A percentile compares a stretch with the other conserved stretches of the same genome.
Evolutionary conservation across 2,797 vertebrate genomes (phyloP).

Genomic region (Falco naumanni): DNA sequence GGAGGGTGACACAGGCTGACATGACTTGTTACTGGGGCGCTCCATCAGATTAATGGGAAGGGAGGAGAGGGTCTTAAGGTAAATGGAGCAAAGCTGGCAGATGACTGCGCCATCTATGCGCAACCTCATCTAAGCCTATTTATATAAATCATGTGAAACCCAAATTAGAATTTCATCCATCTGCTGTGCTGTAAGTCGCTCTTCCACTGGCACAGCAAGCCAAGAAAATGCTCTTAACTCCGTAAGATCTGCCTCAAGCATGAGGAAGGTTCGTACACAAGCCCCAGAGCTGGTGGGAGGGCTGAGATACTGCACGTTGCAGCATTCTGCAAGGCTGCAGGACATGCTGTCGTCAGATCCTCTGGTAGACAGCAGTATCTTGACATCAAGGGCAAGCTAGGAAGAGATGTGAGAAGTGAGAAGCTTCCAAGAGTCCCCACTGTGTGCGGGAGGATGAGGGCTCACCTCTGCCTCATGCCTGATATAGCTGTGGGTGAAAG

Average conservation of each 20-base stretch:
- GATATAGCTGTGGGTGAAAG: neutral
- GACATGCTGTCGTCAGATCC: neutral
- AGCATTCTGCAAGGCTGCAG: neutral
- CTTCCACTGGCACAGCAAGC: conserved; percentile 20
- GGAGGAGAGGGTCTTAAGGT: conserved; percentile 32
- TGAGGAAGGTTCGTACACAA: neutral
- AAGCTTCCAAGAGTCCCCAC: neutral
- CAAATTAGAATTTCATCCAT: conserved; percentile 64
- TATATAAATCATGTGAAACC: conserved; percentile 69
- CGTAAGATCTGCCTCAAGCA: neutral
- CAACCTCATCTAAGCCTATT: conserved; percentile 60
- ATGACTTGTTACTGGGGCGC: neutral
- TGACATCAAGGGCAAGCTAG: neutral
- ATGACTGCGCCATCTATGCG: conserved; percentile 28
- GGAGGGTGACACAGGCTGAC: neutral
- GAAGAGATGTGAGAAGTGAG: neutral
- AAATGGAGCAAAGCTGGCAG: conserved; percentile 46
- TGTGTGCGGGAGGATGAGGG: neutral
- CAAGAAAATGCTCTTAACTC: conserved; percentile 45
- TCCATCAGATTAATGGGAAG: neutral
- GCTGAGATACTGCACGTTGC: neutral
- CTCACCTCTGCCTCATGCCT: neutral
- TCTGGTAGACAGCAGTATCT: neutral
- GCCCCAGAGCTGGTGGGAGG: neutral
- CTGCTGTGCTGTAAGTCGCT: conserved; percentile 47